Evolutionary conservation across 2,797 vertebrate species (phyloP).

Genomic region (Lagorchestes hirsutus): DNA sequence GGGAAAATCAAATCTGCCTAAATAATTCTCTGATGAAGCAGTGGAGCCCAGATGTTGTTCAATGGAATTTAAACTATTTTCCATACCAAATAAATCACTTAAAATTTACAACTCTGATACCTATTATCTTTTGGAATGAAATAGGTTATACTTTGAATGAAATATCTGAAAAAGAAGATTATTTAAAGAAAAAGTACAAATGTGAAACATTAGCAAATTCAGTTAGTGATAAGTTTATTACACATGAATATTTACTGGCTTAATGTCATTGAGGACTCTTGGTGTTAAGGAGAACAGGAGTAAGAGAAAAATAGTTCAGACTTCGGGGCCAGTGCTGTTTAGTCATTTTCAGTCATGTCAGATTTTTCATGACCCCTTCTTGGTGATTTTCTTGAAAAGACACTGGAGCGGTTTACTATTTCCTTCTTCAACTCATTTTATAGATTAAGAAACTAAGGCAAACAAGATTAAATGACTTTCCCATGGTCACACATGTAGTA

Average conservation of each 20-base stretch:
- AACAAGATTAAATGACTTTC: neutral
- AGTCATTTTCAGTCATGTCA: neutral
- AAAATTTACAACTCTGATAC: neutral
- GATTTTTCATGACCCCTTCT: neutral
- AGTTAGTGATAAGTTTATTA: neutral
- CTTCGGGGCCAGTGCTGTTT: neutral
- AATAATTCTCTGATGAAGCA: neutral
- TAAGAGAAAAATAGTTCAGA: neutral
- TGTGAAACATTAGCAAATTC: neutral
- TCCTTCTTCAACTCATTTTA: neutral
- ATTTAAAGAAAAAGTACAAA: neutral
- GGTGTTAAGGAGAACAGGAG: neutral
- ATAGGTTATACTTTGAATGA: neutral
- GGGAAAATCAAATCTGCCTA: neutral
- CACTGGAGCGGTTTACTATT: neutral
- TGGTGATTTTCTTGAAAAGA: neutral
- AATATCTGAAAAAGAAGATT: neutral
- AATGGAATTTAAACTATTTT: neutral
- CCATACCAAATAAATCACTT: neutral
- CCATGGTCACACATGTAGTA: neutral
- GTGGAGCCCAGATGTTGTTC: neutral
- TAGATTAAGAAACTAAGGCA: neutral
- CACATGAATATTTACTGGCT: neutral
- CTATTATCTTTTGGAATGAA: neutral
- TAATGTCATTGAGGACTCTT: too few species aligned